These are phyloP conservation scores for Oncorhynchus kisutch DNA, from an alignment of 2,113 vertebrate species.

Conservation along the genomic window DNA sequence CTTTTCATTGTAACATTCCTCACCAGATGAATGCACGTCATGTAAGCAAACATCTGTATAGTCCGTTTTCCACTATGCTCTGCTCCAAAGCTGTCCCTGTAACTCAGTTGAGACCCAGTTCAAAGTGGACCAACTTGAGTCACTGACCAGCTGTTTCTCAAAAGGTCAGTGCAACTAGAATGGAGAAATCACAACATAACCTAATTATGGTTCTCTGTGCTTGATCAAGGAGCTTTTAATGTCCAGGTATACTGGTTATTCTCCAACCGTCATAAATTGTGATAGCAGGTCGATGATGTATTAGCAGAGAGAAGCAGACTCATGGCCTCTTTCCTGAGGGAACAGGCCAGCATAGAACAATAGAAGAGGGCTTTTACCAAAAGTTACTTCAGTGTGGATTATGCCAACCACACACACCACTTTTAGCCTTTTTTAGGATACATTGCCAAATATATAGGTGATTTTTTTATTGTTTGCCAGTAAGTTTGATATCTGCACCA, in stretches of 20 bases:
- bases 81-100: not conserved
- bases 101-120: not conserved
- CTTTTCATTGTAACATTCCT: not conserved
- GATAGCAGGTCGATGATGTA: not conserved
- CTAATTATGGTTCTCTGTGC: not conserved
- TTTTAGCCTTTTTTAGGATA: not conserved
- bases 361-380: not conserved
- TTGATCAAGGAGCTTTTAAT: not conserved
- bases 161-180: constrained; percentile 1
- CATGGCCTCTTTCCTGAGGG: not conserved
- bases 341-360: not conserved
- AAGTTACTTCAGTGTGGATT: not conserved
- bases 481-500: no score
- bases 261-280: not conserved
- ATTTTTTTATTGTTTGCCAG: no score
- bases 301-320: not conserved
- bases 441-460: no score
- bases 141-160: not conserved
- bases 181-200: constrained; percentile 17
- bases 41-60: not conserved
- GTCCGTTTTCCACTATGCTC: not conserved
- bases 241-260: no score
- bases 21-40: not conserved
- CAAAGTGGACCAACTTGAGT: not conserved
- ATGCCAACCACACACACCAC: not conserved